These are phyloP conservation scores for Epizoanthus fatuus DNA, from an alignment of 92 coral and sea anemone genomes.

Conservation along the genomic window DNA sequence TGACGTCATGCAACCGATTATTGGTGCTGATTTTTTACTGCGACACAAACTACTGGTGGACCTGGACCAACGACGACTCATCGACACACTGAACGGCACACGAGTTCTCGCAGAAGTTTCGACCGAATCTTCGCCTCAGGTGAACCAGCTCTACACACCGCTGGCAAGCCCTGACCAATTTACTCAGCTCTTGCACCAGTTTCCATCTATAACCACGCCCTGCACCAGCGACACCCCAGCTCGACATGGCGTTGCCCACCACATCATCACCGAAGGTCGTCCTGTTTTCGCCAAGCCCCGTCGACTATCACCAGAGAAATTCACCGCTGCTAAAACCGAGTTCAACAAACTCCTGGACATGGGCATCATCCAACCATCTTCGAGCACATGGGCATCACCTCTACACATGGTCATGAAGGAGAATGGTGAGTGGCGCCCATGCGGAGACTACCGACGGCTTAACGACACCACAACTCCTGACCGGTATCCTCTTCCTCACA, in stretches of 20 bases:
- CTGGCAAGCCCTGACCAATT: slow-evolving; percentile 13
- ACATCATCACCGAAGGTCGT: slow-evolving; percentile 30
- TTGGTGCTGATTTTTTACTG: slow-evolving; percentile 52
- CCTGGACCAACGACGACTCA: slow-evolving; percentile 43
- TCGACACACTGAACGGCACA: slow-evolving; percentile 46
- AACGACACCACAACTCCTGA: slow-evolving; percentile 60
- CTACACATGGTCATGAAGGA: slow-evolving; percentile 52
- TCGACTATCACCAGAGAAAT: slow-evolving; percentile 44
- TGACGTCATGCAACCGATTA: slow-evolving; percentile 51
- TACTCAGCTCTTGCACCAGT: slow-evolving; percentile 12
- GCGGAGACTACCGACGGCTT: slow-evolving; percentile 60
- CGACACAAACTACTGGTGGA: slow-evolving; percentile 61
- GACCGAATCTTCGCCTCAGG: neutral
- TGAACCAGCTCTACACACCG: slow-evolving; percentile 8
- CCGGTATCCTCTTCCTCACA: slow-evolving; percentile 61
- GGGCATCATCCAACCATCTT: slow-evolving; percentile 58
- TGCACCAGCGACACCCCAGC: slow-evolving; percentile 30
- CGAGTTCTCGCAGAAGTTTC: slow-evolving; percentile 39
- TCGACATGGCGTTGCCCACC: slow-evolving; percentile 20
- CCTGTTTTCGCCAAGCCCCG: slow-evolving; percentile 42
- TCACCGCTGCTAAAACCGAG: slow-evolving; percentile 47
- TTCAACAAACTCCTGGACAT: slow-evolving; percentile 54
- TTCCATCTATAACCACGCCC: slow-evolving; percentile 42
- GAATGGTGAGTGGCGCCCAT: slow-evolving; percentile 65
- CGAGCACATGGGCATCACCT: slow-evolving; percentile 73